Conservation (phyloP, 2,888 invertebrate species). For the Hydraecia micacea region DNA sequence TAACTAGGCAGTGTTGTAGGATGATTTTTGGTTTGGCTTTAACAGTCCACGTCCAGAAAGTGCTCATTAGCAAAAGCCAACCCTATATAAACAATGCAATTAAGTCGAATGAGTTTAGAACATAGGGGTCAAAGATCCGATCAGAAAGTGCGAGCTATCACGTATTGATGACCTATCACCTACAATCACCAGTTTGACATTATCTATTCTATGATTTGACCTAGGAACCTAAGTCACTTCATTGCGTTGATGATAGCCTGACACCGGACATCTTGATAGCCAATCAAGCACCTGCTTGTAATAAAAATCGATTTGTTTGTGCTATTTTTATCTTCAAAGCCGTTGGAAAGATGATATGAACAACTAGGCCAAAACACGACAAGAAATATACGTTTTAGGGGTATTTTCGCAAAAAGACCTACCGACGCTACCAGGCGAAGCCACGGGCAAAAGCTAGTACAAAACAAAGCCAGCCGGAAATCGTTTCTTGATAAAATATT, state of each 20-base stretch:
- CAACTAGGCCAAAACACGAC: not conserved
- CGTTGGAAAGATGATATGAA: not conserved
- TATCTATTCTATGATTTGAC: slow-evolving; percentile 6
- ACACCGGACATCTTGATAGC: slow-evolving; percentile 5
- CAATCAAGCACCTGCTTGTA: not conserved
- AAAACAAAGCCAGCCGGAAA: slow-evolving; percentile 23
- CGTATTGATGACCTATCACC: slow-evolving; percentile 4
- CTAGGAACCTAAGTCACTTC: not conserved
- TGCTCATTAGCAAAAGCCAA: not conserved
- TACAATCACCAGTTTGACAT: not conserved
- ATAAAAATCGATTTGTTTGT: slow-evolving; percentile 11
- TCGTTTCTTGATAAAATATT: slow-evolving; percentile 38
- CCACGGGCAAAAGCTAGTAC: not conserved
- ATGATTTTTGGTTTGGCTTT: not conserved
- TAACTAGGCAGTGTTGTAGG: not conserved
- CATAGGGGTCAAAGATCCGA: not conserved
- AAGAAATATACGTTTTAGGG: not conserved
- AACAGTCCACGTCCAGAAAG: not conserved
- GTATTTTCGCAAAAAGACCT: not conserved
- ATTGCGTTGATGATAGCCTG: not conserved
- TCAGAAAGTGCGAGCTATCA: slow-evolving; percentile 16
- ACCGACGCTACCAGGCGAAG: not conserved
- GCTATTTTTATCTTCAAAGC: slow-evolving; percentile 7
- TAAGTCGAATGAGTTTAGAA: not conserved
- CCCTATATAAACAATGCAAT: not conserved